Base-by-base conservation (phyloP, 2,113 vertebrate species). In the Takifugu flavidus region DNA sequence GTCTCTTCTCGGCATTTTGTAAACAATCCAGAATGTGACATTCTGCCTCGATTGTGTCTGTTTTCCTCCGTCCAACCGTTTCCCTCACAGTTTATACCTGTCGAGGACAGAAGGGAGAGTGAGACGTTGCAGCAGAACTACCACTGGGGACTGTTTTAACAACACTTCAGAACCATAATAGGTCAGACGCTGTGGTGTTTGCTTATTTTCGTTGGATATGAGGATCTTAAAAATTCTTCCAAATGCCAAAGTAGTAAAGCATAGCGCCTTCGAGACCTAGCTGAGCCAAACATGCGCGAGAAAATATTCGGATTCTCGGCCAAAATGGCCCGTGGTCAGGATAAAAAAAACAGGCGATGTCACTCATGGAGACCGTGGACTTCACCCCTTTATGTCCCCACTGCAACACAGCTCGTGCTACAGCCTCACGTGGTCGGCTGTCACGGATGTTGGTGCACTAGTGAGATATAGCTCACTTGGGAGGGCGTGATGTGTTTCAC, bases 11-110 rank as follows among this genome's bases (percentile, higher is more conserved):
- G 57, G 76, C 67, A 74, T 86, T 47, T 90, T 97, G 95, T 98
- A 98, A 99, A 99, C 96, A 97, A 92, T 93, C 93, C 94, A 93
- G 91, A 92, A 93, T 90, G 87, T 79, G 56, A 59, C n/a, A 77
- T 82, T 88, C 85, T 84, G 86, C 84, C 83, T 89, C 63, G 88
- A 90, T 89, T 90, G 85, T 87, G 87, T 88, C 71, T 80, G 62
- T 58, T 47, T 67, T 50, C 53, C 46, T 64, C 56, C 2, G 53
- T 76, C 47, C 54, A 20, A 63, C n/a, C 52, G 49, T 55, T 42
- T 72, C 59, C 67, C 80, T 78, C 62, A 59, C 62, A 62, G 74
- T 87, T 89, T 90, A 92, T 89, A 92, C 90, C 91, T 92, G 59
- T 7, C 39, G 3, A 51, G 8, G 20, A 44, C 29, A 43, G 53